These are phyloP conservation scores for Intellagama lesueurii DNA, from an alignment of 2,797 vertebrate species.

Conservation along the genomic window DNA sequence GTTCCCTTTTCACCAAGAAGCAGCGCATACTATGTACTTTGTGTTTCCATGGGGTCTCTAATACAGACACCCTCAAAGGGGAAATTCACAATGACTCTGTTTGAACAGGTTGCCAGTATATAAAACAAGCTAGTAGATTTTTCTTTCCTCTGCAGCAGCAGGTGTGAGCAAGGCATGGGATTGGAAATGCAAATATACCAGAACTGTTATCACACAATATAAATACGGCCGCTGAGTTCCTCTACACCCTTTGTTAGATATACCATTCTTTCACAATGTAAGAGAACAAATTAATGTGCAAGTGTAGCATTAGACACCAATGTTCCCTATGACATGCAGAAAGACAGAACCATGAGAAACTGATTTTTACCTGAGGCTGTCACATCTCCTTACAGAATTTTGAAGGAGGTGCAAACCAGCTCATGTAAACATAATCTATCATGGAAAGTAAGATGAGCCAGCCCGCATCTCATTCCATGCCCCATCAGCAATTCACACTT, in stretches of 20 bases:
- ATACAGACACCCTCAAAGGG: neutral
- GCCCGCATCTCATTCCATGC: constrained; percentile 28
- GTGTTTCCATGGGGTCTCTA: neutral
- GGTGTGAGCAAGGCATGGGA: neutral
- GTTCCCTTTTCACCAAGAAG: neutral
- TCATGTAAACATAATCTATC: neutral
- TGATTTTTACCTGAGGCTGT: neutral
- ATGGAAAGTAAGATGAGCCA: constrained; percentile 19
- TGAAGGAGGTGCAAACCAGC: neutral
- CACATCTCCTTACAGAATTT: neutral
- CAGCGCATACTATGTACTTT: neutral
- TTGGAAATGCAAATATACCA: neutral
- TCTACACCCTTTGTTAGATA: neutral
- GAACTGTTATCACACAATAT: neutral
- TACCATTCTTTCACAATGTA: neutral
- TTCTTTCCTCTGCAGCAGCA: neutral
- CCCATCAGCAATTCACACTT: constrained; percentile 17
- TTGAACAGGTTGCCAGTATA: neutral
- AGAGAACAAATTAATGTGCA: neutral
- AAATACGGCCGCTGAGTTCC: neutral
- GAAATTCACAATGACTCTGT: neutral
- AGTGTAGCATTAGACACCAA: neutral
- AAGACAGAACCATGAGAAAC: constrained; percentile 21
- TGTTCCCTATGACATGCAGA: neutral
- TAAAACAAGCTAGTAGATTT: neutral